Evolutionary conservation across 2,797 vertebrate species (phyloP).

Genomic region (Pseudochaenichthys georgianus): DNA sequence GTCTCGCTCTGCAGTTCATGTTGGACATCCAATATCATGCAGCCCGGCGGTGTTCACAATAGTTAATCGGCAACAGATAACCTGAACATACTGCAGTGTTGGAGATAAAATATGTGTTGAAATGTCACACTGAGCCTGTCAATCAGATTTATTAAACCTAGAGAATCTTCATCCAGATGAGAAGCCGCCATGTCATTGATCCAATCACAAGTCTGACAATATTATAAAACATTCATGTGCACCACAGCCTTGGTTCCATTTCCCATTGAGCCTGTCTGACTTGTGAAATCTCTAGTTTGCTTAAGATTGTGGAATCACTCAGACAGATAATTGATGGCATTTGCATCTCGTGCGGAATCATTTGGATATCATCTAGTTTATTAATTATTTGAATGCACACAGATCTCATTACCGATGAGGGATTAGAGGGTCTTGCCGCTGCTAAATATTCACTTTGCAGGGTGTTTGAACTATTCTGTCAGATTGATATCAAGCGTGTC

Average conservation of each 20-base stretch:
- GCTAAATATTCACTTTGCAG: constrained; percentile 61
- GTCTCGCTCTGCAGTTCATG: constrained; percentile 55
- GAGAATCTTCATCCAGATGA: constrained; percentile 34
- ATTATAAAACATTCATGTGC: constrained; percentile 59
- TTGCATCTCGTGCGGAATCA: constrained; percentile 47
- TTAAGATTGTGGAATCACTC: constrained; percentile 46
- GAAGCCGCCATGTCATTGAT: constrained; percentile 54
- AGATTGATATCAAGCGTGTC: constrained; percentile 55
- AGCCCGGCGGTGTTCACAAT: constrained; percentile 39
- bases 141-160: constrained; percentile 41
- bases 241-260: constrained; percentile 6
- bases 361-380: constrained; percentile 49
- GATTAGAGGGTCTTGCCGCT: constrained; percentile 55
- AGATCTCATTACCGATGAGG: constrained; percentile 59
- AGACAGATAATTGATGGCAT: constrained; percentile 55
- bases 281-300: constrained; percentile 46
- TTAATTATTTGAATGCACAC: constrained; percentile 60
- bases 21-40: constrained; percentile 32
- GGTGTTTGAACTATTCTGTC: constrained; percentile 56
- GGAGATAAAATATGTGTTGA: constrained; percentile 57
- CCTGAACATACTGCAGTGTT: constrained; percentile 40
- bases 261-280: constrained; percentile 50
- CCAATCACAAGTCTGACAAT: constrained; percentile 50
- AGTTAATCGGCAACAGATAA: constrained; percentile 51
- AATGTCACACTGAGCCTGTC: constrained; percentile 63